A percentile compares a stretch with the other conserved stretches of the same genome.
These are phyloP conservation scores for Clunio marinus DNA, from an alignment of 2,888 invertebrate genomes.

Conservation along the genomic window DNA sequence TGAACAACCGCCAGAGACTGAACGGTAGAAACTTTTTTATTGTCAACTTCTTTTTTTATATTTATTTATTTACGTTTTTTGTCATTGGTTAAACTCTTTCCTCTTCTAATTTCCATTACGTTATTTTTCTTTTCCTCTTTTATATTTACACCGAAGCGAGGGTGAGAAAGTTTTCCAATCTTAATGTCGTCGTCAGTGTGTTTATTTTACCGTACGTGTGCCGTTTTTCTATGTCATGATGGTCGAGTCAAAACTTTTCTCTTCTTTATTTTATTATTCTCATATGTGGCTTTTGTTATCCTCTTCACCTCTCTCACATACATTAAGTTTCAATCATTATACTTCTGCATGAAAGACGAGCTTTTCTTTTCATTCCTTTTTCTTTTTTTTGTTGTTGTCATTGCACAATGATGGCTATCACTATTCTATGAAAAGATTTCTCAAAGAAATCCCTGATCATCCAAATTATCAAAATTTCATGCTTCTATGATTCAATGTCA, in stretches of 20 bases:
- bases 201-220: conserved; percentile 7
- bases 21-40: too few relatives aligned
- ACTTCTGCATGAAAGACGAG: background rate
- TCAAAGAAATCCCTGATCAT: background rate
- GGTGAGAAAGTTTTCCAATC: background rate
- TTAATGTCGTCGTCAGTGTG: conserved; percentile 6
- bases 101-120: conserved; percentile 18
- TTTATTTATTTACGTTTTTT: too few relatives aligned
- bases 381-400: background rate
- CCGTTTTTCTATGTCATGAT: background rate
- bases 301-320: background rate
- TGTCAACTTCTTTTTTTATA: background rate
- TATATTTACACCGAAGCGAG: background rate
- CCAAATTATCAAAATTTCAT: background rate
- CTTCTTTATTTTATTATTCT: too few relatives aligned
- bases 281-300: background rate
- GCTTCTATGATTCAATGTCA: background rate
- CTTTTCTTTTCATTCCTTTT: background rate
- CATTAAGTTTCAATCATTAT: conserved; percentile 1
- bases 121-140: too few relatives aligned
- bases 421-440: background rate
- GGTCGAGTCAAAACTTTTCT: too few relatives aligned
- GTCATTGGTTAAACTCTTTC: background rate
- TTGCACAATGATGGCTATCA: too few relatives aligned
- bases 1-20: too few relatives aligned